phyloP scores from a whole-genome alignment of 2,113 vertebrate genomes.

The Cinclus mexicanus region DNA sequence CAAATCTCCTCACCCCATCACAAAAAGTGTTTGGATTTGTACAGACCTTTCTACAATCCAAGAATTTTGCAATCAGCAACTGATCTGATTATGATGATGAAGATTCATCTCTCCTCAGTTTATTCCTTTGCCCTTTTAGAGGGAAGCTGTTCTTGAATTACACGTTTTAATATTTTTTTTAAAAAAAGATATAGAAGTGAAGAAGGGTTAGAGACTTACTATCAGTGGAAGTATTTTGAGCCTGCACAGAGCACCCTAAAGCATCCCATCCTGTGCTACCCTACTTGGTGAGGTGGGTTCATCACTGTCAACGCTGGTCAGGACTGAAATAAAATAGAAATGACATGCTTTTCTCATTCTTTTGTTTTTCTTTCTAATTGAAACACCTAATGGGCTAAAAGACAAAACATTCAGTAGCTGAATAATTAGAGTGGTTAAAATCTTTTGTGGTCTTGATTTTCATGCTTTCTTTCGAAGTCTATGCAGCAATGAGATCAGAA shows the following conservation, averaged over 20 bases:
- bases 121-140: not conserved
- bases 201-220: not conserved
- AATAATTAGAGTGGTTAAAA: not conserved
- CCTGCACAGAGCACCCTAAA: not conserved
- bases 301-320: not conserved
- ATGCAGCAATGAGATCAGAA: not conserved
- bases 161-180: not conserved
- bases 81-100: not conserved
- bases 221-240: not conserved
- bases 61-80: not conserved
- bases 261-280: not conserved
- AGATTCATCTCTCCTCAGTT: not conserved
- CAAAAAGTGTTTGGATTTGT: not conserved
- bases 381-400: not conserved
- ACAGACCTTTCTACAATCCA: not conserved
- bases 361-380: not conserved
- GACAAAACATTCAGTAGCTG: not conserved
- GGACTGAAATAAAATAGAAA: not conserved
- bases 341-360: not conserved
- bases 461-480: not conserved
- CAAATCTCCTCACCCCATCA: not conserved
- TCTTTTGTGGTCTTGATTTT: not conserved
- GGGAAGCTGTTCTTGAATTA: not conserved
- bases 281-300: not conserved
- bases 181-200: not conserved